Evolutionary conservation across 2,113 vertebrate genomes (phyloP), one percentile per base, ranked within the genome.

Genomic region (Donacobius atricapilla): DNA sequence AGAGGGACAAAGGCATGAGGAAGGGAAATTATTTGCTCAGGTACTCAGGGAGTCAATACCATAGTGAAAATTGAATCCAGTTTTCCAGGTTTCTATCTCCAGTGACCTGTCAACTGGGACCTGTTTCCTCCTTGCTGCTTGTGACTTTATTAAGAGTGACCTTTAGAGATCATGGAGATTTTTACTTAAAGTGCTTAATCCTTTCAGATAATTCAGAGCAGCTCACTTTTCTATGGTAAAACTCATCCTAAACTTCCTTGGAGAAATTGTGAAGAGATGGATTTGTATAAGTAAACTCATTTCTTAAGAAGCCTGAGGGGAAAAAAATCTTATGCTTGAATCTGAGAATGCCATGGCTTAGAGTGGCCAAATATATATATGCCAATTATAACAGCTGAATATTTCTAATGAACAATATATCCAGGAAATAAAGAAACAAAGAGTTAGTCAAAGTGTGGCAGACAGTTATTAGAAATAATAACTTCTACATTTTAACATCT

Each of bases 31-130:
- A 60, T 82, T 96, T 94, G 50, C n/a, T 50, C 27, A 76, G 53
- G n/a, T 39, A 83, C 63, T 54, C 30, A 51, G 17, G 64, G 63
- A 83, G 19, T 64, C 76, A 78, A 51, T 50, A 37, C 20, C 45
- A 64, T 66, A 65, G 19, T 90, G 84, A 85, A 91, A 93, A 94
- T 61, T 69, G 39, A 83, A 87, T 79, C 64, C 83, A 91, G 84
- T 88, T 96, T 95, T 91, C 82, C 42, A 63, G 15, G 19, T 87
- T 91, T 87, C 61, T 69, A 0, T 87, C 44, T 75, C 42, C 35
- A 25, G 70, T 70, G 70, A 53, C 65, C 39, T 87, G 63, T 85
- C 73, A 78, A 0, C 20, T 87, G 65, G 40, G 70, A 89, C 40
- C 51, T 89, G 80, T 82, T 91, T 82, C 28, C 35, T 27, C 37